Base-by-base conservation (phyloP, 2,888 invertebrate genomes). In the Stenichneumon culpator region DNA sequence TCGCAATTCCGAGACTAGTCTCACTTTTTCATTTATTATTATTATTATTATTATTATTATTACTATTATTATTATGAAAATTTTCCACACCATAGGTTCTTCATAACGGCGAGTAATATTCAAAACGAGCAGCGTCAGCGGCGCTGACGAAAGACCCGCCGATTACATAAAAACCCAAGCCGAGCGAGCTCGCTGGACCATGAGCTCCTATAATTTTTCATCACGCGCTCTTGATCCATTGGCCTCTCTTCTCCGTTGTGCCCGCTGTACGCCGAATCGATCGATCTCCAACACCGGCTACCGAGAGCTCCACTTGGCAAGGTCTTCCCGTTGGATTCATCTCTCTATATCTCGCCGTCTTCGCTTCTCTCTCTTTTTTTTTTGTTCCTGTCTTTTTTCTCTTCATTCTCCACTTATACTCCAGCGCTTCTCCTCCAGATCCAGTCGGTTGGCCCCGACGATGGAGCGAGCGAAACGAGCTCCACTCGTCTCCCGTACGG, bases 171-270 rank as follows among this genome's bases (percentile, higher is more conserved):
- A 77, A 69, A 60, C 32, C 52, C 52, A 11, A 65, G 67, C 36
- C 52, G 67, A 32, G 11, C 28, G 47, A 9, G 25, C 50, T 36
- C 75, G 67, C 22, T 52, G 52, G 28, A 73, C 73, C 73, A 67
- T 67, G 22, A 19, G 50, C 52, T 67, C 28, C 44, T 67, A 80
- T 67, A 80, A 80, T 80, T 80, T 80, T 80, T 80, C 80, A 73
- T 80, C 80, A 57, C 57, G 73, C 73, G 67, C 67, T 65, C 73
- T 73, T 67, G 73, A 80, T 77, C 75, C 75, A 77, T 77, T 77
- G 75, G 75, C 52, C 67, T 67, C 60, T 60, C 28, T 39, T 22
- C 28, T 39, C 67, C 32, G 47, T 32, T 65, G 65, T 14, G 75
- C 7, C 36, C 25, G 67, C 50, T 36, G 9, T 36, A 25, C 57